Conservation (phyloP, 2,888 invertebrate species). For the Luperina nickerlii region DNA sequence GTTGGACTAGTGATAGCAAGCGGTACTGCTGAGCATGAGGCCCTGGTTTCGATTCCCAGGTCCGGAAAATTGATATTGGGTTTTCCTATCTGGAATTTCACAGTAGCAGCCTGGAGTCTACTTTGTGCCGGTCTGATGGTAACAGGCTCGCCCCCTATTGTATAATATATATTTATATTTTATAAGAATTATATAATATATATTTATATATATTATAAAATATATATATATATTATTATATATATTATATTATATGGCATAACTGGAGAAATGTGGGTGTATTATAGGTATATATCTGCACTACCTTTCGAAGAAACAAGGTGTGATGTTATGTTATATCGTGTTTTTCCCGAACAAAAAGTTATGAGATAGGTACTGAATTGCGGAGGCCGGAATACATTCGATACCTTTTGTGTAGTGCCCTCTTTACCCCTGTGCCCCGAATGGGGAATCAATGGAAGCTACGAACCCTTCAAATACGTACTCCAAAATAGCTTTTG, state of each 20-base stretch:
- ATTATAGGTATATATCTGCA: neutral
- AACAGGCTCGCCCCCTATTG: neutral
- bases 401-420: constrained; percentile 28
- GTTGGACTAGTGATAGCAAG: neutral
- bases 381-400: constrained; percentile 12
- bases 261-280: neutral
- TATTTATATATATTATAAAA: too few species aligned
- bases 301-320: neutral
- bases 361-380: constrained; percentile 4
- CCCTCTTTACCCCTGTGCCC: constrained; percentile 13
- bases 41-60: neutral
- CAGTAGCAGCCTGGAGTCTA: neutral
- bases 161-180: too few species aligned
- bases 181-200: too few species aligned
- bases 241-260: too few species aligned
- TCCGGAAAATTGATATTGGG: neutral
- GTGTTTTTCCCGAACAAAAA: constrained; percentile 19
- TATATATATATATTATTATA: too few species aligned
- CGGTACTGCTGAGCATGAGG: neutral
- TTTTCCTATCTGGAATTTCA: neutral
- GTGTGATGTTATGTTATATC: neutral
- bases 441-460: constrained; percentile 63
- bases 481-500: constrained; percentile 15
- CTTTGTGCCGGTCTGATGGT: neutral
- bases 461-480: constrained; percentile 26